Percentiles rank a stretch among this genome's conserved stretches.
Evolutionary conservation across 1,140 invertebrate species (phyloP).

Genomic region (Dryas iulia): DNA sequence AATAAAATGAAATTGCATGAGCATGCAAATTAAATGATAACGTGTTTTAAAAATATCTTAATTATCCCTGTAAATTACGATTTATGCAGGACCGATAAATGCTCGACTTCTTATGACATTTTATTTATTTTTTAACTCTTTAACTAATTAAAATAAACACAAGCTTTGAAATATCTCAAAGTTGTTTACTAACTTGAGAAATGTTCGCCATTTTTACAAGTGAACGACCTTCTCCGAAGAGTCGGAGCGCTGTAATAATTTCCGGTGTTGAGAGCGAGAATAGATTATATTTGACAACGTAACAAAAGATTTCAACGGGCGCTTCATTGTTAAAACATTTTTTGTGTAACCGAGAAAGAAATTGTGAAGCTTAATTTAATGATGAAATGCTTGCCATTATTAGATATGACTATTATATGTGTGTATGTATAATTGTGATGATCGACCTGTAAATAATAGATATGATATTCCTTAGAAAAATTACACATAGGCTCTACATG

Average conservation of each 20-base stretch:
- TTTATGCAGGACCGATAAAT: slow-evolving; percentile 24
- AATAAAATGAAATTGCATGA: neutral
- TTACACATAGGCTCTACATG: neutral
- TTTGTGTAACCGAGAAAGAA: neutral
- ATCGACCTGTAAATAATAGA: neutral
- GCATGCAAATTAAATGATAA: neutral
- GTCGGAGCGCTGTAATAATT: slow-evolving; percentile 6
- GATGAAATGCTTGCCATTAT: neutral
- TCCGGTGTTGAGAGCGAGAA: neutral
- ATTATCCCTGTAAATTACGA: neutral
- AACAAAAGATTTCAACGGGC: slow-evolving; percentile 66
- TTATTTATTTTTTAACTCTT: slow-evolving; percentile 55
- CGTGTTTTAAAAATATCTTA: neutral
- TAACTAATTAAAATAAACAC: slow-evolving; percentile 60
- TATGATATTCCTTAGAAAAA: neutral
- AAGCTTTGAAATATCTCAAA: neutral
- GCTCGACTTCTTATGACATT: slow-evolving; percentile 66
- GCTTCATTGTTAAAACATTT: slow-evolving; percentile 3
- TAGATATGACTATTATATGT: neutral
- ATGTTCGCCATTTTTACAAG: neutral
- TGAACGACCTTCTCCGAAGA: neutral
- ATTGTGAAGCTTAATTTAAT: slow-evolving; percentile 2
- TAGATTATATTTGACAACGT: slow-evolving; percentile 42
- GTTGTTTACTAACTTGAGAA: neutral
- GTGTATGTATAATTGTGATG: neutral